These are phyloP conservation scores for Agonopterix alstromeriana DNA, from an alignment of 2,888 invertebrate genomes.

Conservation along the genomic window DNA sequence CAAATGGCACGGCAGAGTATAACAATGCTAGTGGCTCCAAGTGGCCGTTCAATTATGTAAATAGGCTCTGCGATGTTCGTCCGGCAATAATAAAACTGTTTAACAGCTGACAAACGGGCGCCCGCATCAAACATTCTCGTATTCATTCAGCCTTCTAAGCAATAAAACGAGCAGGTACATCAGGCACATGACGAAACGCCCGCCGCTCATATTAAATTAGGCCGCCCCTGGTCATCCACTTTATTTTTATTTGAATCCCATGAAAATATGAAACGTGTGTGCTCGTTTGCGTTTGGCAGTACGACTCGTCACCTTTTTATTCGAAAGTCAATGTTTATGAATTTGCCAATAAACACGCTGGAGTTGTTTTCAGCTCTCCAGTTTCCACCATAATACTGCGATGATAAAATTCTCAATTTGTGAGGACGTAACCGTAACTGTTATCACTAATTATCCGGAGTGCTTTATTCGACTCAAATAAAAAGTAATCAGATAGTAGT, in stretches of 20 bases:
- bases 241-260: slow-evolving; percentile 74
- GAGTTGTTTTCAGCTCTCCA: slow-evolving; percentile 49
- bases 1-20: slow-evolving; percentile 74
- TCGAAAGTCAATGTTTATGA: slow-evolving; percentile 70
- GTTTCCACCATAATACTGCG: slow-evolving; percentile 43
- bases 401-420: slow-evolving; percentile 20
- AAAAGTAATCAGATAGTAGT: slow-evolving; percentile 61
- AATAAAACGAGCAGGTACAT: slow-evolving; percentile 67
- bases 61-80: slow-evolving; percentile 67
- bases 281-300: slow-evolving; percentile 53
- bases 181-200: slow-evolving; percentile 59
- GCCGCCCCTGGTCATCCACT: slow-evolving; percentile 63
- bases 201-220: slow-evolving; percentile 72
- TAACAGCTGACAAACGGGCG: slow-evolving; percentile 70
- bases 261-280: slow-evolving; percentile 69
- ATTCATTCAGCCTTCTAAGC: slow-evolving; percentile 55
- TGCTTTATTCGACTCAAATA: slow-evolving; percentile 48
- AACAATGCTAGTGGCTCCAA: slow-evolving; percentile 74
- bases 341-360: slow-evolving; percentile 67
- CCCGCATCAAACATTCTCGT: slow-evolving; percentile 54
- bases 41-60: slow-evolving; percentile 78
- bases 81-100: slow-evolving; percentile 74
- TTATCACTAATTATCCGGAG: slow-evolving; percentile 55
- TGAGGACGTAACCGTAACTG: slow-evolving; percentile 26
- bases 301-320: slow-evolving; percentile 53